phyloP scores from a whole-genome alignment of 1,140 invertebrate species.

The Drosophila sturtevanti region DNA sequence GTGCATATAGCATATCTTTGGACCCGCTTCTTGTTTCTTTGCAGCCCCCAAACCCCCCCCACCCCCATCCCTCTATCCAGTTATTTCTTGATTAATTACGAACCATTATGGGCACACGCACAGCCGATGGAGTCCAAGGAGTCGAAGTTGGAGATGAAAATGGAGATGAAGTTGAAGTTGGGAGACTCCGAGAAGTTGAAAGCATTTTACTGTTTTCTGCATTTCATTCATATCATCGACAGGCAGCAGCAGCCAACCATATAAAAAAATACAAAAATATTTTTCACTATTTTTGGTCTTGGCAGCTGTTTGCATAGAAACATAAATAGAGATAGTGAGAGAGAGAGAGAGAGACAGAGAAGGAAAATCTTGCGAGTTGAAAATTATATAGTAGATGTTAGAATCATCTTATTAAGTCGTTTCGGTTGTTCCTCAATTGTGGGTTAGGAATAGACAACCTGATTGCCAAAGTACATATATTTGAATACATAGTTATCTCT shows the following conservation, averaged over 20 bases:
- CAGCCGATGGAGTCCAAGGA: constrained; percentile 6
- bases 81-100: constrained; percentile 51
- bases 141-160: not conserved
- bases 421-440: constrained; percentile 40
- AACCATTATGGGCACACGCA: constrained; percentile 57
- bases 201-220: constrained; percentile 70
- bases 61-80: not conserved
- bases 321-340: constrained; percentile 50
- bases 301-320: constrained; percentile 33
- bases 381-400: constrained; percentile 47
- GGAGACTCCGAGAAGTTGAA: constrained; percentile 44
- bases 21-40: not conserved
- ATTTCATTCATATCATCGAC: constrained; percentile 68
- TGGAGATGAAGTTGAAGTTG: constrained; percentile 7
- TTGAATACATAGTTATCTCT: constrained; percentile 46
- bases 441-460: constrained; percentile 16
- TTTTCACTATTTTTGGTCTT: constrained; percentile 70
- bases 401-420: constrained; percentile 72
- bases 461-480: constrained; percentile 19
- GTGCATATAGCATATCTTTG: not conserved
- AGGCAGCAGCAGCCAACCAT: constrained; percentile 23
- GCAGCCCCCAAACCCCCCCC: no score
- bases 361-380: constrained; percentile 34
- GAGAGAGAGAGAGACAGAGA: constrained; percentile 35
- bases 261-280: constrained; percentile 60